Evolutionary conservation across 2,888 invertebrate species (phyloP), one percentile per base, ranked within the genome.

Genomic region (Serrognathus titanus): DNA sequence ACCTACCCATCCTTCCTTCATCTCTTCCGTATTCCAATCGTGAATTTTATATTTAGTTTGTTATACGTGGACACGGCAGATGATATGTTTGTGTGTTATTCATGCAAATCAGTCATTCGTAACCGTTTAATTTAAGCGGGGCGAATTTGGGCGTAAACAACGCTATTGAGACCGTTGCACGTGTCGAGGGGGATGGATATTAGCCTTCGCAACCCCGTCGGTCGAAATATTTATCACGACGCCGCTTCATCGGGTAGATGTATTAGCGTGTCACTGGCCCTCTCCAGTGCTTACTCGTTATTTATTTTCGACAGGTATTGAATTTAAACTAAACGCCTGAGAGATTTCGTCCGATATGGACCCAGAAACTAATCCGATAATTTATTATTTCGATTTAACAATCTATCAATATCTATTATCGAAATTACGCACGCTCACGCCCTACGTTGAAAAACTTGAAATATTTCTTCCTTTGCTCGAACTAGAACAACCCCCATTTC

Each of bases 241-340:
- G 43, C 12, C 43, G 24, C 24, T 31, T 43, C 43, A 11, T 43
- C 43, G n/a, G 43, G 10, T 20, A 9, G 43, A 43, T 20, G 43
- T 43, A 43, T 43, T 43, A 43, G 9, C 43, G 43, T 43, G 43
- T 43, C 43, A 43, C 12, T 16, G 43, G 43, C 13, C 43, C 9
- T 10, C 20, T 9, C 43, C 43, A n/a, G 43, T 20, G 43, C 43
- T 43, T 43, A 43, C 13, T 13, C 43, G 43, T 43, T 43, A 43
- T 43, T 43, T 43, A 43, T 43, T 43, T 43, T 43, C 43, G 43
- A 11, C 43, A 10, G 43, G 43, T 11, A 43, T 43, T 43, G 43
- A 43, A 43, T 43, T 43, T 43, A 43, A 43, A 43, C 12, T 12
- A 40, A 40, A 40, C 40, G 40, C 40, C 12, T 20, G 43, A 20